Percentiles rank a stretch among this genome's conserved stretches.
Conservation (phyloP, 2,888 invertebrate species). For the Pediacus dermestoides region DNA sequence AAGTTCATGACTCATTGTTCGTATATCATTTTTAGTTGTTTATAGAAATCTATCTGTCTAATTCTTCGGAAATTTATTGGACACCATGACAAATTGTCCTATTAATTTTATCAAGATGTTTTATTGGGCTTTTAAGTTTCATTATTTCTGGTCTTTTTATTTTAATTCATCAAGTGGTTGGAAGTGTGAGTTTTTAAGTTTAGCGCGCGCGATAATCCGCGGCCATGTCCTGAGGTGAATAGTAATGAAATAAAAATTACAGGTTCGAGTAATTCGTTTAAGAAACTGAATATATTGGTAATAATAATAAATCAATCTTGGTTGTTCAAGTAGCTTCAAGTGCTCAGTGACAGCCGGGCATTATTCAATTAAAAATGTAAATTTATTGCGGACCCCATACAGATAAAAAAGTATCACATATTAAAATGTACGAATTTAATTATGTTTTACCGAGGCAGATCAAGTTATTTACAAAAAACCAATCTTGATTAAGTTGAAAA, state of each 20-base stretch:
- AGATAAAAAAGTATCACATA: conserved; percentile 11
- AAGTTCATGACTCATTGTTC: no score
- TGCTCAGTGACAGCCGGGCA: conserved; percentile 14
- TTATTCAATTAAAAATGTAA: conserved; percentile 22
- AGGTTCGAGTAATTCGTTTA: neutral
- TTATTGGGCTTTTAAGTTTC: no score
- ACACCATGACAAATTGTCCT: no score
- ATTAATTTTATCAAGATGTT: no score
- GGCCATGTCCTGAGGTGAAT: neutral
- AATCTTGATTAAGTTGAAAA: conserved; percentile 2
- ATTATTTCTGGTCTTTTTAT: no score
- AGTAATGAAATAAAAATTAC: conserved; percentile 5
- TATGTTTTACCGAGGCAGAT: conserved; percentile 6
- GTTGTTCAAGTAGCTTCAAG: conserved; percentile 16
- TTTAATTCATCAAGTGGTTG: no score
- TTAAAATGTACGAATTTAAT: conserved; percentile 13
- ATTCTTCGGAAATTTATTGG: no score
- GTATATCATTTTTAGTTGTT: no score
- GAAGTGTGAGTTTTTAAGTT: no score
- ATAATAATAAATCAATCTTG: conserved; percentile 13
- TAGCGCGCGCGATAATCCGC: no score
- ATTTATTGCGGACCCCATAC: conserved; percentile 12
- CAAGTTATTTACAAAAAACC: no score
- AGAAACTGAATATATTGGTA: conserved; percentile 2
- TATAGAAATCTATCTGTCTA: no score